Conservation (phyloP, 2,113 vertebrate species). For the Muntiacus muntjak region DNA sequence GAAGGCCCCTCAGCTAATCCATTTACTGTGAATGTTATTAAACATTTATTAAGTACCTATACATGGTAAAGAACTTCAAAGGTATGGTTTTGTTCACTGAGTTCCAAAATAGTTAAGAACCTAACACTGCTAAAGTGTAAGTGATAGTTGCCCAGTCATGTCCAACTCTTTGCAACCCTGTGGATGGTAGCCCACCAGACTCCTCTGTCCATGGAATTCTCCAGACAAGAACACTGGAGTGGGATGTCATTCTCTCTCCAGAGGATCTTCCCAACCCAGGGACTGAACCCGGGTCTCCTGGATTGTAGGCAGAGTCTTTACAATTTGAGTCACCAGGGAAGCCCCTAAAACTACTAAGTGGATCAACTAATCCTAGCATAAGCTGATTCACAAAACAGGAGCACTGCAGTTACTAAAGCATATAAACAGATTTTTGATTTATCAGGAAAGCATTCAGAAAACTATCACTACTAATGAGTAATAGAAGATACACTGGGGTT, state of each 20-base stretch:
- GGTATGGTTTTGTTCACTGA: conserved; percentile 11
- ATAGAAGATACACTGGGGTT: conserved; percentile 29
- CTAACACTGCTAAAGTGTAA: neutral
- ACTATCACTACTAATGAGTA: neutral
- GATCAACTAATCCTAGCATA: neutral
- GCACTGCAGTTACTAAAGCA: neutral
- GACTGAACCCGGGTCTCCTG: neutral
- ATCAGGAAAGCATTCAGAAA: conserved; percentile 8
- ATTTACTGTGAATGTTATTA: conserved; percentile 51
- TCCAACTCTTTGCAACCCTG: neutral
- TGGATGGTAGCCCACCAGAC: too few relatives aligned
- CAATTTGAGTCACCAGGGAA: neutral
- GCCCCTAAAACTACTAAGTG: conserved; percentile 11
- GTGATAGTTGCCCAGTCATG: neutral
- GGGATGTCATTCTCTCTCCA: neutral
- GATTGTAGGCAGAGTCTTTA: neutral
- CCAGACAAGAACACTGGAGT: neutral
- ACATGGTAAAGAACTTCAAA: conserved; percentile 36
- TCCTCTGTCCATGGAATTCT: neutral
- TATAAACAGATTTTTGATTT: conserved; percentile 30
- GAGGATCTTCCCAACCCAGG: neutral
- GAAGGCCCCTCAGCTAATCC: conserved; percentile 17
- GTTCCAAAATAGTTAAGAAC: conserved; percentile 1
- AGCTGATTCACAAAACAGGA: neutral
- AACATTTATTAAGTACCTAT: conserved; percentile 41